Evolutionary conservation across 2,888 invertebrate species (phyloP).

Genomic region (Cephus nigrinus): DNA sequence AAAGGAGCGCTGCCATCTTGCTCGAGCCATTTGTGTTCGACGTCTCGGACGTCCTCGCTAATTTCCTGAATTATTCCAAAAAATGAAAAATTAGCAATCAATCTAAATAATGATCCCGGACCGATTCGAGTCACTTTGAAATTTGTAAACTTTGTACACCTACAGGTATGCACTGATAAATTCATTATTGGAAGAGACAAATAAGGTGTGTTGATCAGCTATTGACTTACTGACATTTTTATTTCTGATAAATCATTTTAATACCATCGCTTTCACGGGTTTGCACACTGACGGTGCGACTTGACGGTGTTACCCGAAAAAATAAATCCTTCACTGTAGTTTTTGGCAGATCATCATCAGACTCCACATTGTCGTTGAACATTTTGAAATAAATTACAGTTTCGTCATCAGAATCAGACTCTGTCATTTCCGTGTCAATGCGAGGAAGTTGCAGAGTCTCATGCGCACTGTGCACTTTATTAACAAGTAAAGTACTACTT

Average conservation of each 20-base stretch:
- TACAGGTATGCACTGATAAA: no score
- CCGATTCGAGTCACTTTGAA: no score
- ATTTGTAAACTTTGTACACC: no score
- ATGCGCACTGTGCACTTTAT: neutral
- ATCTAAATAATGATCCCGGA: neutral
- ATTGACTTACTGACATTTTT: no score
- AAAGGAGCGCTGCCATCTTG: constrained; percentile 69
- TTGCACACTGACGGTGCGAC: constrained; percentile 12
- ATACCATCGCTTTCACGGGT: constrained; percentile 23
- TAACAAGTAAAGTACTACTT: neutral
- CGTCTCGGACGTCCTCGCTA: constrained; percentile 69
- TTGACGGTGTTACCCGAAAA: neutral
- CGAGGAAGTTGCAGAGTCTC: no score
- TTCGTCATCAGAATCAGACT: neutral
- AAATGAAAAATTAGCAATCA: neutral
- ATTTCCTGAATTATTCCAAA: constrained; percentile 68
- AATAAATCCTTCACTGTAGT: neutral
- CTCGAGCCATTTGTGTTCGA: constrained; percentile 77
- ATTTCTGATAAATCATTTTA: neutral
- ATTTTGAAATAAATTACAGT: neutral
- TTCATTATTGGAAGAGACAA: no score
- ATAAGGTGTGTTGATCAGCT: no score
- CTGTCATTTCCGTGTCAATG: no score
- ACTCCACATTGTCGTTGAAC: neutral
- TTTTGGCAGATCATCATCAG: neutral